phyloP scores from a whole-genome alignment of 2,888 invertebrate genomes.

The Ochropacha duplaris region DNA sequence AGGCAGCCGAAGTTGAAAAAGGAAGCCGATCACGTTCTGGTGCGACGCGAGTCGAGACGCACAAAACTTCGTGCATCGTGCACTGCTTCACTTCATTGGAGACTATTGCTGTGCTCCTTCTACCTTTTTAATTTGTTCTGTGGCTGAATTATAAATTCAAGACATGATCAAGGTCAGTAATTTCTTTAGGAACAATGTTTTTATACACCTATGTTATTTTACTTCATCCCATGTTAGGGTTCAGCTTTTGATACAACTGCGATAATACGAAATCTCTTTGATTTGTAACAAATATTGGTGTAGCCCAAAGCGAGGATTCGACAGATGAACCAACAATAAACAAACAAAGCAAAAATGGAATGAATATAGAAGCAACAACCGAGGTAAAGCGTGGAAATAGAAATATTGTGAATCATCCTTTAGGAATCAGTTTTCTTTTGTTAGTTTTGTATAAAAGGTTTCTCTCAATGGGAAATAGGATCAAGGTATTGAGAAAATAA shows the following conservation, averaged over 20 bases:
- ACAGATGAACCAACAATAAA: background rate
- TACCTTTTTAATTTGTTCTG: no score
- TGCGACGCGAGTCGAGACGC: no score
- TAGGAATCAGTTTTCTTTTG: background rate
- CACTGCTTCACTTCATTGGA: no score
- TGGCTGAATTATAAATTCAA: no score
- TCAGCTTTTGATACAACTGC: background rate
- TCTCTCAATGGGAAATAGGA: background rate
- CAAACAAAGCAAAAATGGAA: conserved; percentile 2
- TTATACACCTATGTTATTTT: no score
- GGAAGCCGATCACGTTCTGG: no score
- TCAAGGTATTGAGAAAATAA: background rate
- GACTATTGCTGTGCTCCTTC: no score
- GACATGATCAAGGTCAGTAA: no score
- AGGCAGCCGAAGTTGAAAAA: no score
- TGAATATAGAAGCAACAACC: background rate
- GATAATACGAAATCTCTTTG: background rate
- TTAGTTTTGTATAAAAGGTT: background rate
- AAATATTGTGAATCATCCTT: conserved; percentile 4
- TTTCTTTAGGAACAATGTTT: no score
- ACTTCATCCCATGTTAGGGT: background rate
- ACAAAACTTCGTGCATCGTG: no score
- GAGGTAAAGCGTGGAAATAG: background rate
- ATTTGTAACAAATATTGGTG: background rate
- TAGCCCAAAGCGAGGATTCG: background rate